These are phyloP conservation scores for Chionodraco myersi DNA, from an alignment of 2,113 vertebrate species.

Conservation along the genomic window DNA sequence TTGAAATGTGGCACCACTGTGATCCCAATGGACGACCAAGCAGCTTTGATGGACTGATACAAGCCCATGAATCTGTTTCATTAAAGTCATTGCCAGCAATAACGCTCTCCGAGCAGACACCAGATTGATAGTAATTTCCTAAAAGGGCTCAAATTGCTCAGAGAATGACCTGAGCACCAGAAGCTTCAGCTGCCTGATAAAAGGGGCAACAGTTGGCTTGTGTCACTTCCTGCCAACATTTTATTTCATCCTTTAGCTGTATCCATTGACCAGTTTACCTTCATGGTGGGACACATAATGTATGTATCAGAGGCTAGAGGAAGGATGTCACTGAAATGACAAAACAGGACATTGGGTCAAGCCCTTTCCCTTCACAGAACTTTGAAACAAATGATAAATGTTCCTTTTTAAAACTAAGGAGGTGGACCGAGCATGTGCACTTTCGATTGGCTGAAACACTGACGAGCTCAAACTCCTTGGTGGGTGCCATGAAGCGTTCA, in stretches of 20 bases:
- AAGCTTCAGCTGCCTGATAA: slow-evolving; percentile 13
- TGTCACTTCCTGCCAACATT: slow-evolving; percentile 11
- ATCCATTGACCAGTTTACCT: background rate
- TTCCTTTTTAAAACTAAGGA: background rate
- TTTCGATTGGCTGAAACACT: slow-evolving; percentile 2
- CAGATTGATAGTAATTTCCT: slow-evolving; percentile 32
- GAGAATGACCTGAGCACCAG: slow-evolving; percentile 13
- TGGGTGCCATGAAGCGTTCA: slow-evolving; percentile 21
- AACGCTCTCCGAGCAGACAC: slow-evolving; percentile 19
- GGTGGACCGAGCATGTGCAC: background rate
- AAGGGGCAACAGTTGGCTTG: background rate
- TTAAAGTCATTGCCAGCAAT: slow-evolving; percentile 19
- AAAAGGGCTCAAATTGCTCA: slow-evolving; percentile 29
- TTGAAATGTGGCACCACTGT: slow-evolving; percentile 21
- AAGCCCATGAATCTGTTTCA: slow-evolving; percentile 33
- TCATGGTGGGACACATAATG: background rate
- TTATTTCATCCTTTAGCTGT: background rate
- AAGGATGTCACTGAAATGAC: background rate
- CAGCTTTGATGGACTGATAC: slow-evolving; percentile 20
- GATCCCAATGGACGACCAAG: slow-evolving; percentile 6
- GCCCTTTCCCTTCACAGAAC: background rate
- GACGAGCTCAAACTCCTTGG: background rate
- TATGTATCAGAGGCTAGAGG: background rate
- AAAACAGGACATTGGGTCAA: background rate
- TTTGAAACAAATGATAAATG: background rate